Evolutionary conservation across 2,797 vertebrate species (phyloP).

Genomic region (Bryconaethiops microstoma): DNA sequence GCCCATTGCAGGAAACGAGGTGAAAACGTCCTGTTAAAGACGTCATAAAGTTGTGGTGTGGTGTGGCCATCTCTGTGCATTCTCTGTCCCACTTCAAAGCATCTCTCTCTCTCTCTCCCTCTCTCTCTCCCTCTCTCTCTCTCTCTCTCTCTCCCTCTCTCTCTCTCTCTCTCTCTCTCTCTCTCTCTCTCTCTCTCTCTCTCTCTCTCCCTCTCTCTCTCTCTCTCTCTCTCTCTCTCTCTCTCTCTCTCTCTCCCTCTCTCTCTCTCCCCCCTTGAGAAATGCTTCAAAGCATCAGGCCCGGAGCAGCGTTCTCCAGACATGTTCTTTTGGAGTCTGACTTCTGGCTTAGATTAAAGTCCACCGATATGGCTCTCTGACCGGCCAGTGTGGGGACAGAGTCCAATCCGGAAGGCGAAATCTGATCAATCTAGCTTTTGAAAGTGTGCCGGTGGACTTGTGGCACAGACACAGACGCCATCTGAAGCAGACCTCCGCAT

Average conservation of each 20-base stretch:
- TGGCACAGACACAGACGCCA: constrained; percentile 20
- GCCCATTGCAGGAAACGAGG: neutral
- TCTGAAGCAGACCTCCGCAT: constrained; percentile 17
- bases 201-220: too few species aligned
- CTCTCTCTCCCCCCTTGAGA: neutral
- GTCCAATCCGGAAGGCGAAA: neutral
- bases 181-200: too few species aligned
- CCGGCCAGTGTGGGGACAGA: neutral
- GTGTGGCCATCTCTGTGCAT: neutral
- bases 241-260: neutral
- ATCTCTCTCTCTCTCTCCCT: too few species aligned
- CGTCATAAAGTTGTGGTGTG: neutral
- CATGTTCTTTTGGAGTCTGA: constrained; percentile 1
- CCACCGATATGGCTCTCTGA: neutral
- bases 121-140: too few species aligned
- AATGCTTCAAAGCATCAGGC: neutral
- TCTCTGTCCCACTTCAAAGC: too few species aligned
- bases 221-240: too few species aligned
- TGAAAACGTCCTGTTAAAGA: neutral
- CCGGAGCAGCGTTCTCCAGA: neutral
- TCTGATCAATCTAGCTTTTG: constrained; percentile 24
- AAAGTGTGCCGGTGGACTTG: neutral
- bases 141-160: too few species aligned
- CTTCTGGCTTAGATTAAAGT: constrained; percentile 1
- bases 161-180: too few species aligned